phyloP scores from a whole-genome alignment of 2,888 invertebrate genomes.

The Perdita meconis region DNA sequence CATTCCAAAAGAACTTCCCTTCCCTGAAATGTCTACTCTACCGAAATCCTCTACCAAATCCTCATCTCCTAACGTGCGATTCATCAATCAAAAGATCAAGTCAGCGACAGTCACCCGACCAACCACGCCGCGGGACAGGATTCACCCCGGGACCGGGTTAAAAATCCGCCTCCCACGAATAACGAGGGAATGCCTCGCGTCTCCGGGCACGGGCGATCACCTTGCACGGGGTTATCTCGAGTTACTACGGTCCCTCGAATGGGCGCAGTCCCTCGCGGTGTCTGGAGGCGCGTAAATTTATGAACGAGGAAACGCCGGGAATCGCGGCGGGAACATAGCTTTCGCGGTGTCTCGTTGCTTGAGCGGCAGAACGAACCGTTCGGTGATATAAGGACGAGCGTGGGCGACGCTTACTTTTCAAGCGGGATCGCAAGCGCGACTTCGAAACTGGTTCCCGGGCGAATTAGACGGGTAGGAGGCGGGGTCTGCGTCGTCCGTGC shows the following conservation, averaged over 20 bases:
- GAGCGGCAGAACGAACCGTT: slow-evolving; percentile 73
- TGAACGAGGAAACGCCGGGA: slow-evolving; percentile 77
- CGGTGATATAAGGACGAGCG: slow-evolving; percentile 78
- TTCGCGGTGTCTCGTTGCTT: slow-evolving; percentile 67
- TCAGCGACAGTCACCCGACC: too few relatives aligned
- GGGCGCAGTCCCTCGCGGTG: slow-evolving; percentile 57
- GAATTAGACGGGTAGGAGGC: slow-evolving; percentile 60
- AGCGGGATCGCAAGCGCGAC: slow-evolving; percentile 61
- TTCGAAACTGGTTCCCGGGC: slow-evolving; percentile 66
- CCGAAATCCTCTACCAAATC: too few relatives aligned
- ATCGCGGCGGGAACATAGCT: slow-evolving; percentile 68
- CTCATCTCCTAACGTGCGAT: too few relatives aligned
- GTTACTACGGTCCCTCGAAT: slow-evolving; percentile 50
- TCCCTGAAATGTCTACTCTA: too few relatives aligned
- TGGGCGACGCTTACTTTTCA: slow-evolving; percentile 73
- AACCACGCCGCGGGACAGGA: neutral
- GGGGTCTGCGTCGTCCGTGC: slow-evolving; percentile 25
- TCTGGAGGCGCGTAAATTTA: slow-evolving; percentile 75
- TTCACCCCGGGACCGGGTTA: neutral
- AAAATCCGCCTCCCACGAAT: slow-evolving; percentile 6
- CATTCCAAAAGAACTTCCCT: too few relatives aligned
- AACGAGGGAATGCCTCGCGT: slow-evolving; percentile 10
- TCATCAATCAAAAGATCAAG: too few relatives aligned
- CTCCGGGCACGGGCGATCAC: slow-evolving; percentile 17
- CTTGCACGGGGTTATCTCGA: slow-evolving; percentile 48